Evolutionary conservation across 2,113 vertebrate genomes (phyloP).

Genomic region (Chinchilla lanigera): DNA sequence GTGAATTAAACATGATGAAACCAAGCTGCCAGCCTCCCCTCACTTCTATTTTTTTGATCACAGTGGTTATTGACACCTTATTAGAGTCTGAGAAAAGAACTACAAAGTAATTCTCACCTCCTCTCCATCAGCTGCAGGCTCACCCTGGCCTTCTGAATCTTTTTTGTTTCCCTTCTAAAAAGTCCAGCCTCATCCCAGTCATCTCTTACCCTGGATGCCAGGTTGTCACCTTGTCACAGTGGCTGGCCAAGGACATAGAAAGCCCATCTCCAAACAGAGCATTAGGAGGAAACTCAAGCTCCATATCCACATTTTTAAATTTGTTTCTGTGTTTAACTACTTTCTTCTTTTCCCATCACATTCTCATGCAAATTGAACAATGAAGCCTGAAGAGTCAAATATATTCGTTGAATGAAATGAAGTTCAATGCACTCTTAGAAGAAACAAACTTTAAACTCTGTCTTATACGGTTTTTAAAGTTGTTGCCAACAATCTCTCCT

Average conservation of each 20-base stretch:
- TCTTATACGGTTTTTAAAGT: background rate
- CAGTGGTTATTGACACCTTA: background rate
- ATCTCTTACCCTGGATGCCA: background rate
- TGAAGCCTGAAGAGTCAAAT: background rate
- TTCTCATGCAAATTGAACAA: background rate
- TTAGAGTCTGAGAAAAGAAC: constrained; percentile 54
- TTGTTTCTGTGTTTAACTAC: background rate
- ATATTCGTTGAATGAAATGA: background rate
- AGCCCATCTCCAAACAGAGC: background rate
- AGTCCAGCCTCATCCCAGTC: background rate
- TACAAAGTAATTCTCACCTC: constrained; percentile 53
- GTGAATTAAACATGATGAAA: background rate
- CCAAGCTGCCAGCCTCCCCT: background rate
- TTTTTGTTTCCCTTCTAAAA: background rate
- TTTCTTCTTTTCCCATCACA: background rate
- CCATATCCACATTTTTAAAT: background rate
- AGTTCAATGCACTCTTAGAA: background rate
- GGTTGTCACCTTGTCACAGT: background rate
- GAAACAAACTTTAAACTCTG: background rate
- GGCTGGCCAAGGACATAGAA: background rate
- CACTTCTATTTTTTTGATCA: constrained; percentile 1
- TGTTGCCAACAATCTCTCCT: background rate
- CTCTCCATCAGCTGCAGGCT: background rate
- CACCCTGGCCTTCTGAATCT: background rate
- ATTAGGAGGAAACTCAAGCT: background rate